phyloP scores from a whole-genome alignment of 2,113 vertebrate species.

The Octodon degus region DNA sequence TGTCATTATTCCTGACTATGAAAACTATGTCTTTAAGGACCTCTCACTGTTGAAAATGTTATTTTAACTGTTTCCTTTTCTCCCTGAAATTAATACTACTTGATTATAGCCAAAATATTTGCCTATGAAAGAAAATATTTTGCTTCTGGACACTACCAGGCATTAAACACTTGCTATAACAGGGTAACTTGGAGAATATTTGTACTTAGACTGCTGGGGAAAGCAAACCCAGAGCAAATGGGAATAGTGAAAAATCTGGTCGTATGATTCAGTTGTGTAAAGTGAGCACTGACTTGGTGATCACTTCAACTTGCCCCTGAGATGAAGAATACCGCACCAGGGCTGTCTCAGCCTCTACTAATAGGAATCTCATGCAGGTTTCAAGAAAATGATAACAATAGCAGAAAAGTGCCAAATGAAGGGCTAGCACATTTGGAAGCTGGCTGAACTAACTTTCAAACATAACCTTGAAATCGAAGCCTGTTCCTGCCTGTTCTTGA shows the following conservation, averaged over 20 bases:
- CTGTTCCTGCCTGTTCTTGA: not conserved
- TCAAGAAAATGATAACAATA: not conserved
- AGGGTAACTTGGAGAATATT: not conserved
- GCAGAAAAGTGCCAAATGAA: not conserved
- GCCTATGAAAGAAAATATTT: not conserved
- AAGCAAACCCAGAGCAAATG: not conserved
- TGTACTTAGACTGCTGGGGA: not conserved
- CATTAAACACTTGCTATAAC: not conserved
- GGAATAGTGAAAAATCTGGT: not conserved
- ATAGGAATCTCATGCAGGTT: not conserved
- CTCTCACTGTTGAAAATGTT: constrained; percentile 4
- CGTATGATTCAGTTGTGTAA: not conserved
- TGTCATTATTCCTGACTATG: not conserved
- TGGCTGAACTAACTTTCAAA: not conserved
- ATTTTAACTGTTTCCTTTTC: not conserved
- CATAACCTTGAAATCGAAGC: not conserved
- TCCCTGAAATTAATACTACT: not conserved
- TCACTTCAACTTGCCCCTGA: not conserved
- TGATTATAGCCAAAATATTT: constrained; percentile 19
- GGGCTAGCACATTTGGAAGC: not conserved
- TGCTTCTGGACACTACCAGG: not conserved
- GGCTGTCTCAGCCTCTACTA: not conserved
- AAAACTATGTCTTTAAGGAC: constrained; percentile 34
- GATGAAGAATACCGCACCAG: not conserved
- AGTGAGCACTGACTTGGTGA: not conserved